Base-by-base conservation (phyloP, 92 coral and sea anemone species). In the Palythoa grandiflora region DNA sequence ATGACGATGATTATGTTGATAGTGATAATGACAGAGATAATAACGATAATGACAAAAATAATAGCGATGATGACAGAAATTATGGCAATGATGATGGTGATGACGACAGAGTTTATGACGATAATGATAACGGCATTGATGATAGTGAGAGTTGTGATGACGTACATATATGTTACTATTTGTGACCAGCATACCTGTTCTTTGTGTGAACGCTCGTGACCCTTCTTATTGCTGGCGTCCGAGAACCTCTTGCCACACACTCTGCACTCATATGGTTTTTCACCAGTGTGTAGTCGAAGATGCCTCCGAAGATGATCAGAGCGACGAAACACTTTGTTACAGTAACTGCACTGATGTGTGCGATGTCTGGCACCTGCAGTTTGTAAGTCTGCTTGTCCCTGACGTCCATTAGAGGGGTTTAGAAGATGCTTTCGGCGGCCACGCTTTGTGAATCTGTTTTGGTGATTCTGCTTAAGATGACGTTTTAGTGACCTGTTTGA, bases 241-340 rank as follows among this genome's bases (percentile, higher is more conserved):
- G 79, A 75, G 79, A 50, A 75, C 21, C 60, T 75, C 79, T 75
- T 75, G 38, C 60, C 38, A 3, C 79, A 75, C 59, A 75, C 79
- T 47, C 61, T 75, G n/a, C 79, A 75, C 60, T 75, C 57, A 75
- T 75, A 75, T 1, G 79, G 79, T 75, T 75, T 75, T 60, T 75
- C 79, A 50, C 79, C 79, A 9, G 79, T 75, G 54, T 75, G 79
- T 12, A 75, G 14, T 47, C 79, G 57, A 1, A 13, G 12, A n/a
- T 75, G 79, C 14, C 79, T 75, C 21, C 54, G 57, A 1, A 75
- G 79, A 48, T 75, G 79, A 75, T 75, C 79, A 20, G 60, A 21
- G n/a, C 79, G 54, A 19, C 9, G 13, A 19, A 75, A 75, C 60
- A 47, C 6, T 53, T 75, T 75, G 60, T 75, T 20, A 75, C 79